phyloP scores from a whole-genome alignment of 2,888 invertebrate genomes.

The Timema podura region DNA sequence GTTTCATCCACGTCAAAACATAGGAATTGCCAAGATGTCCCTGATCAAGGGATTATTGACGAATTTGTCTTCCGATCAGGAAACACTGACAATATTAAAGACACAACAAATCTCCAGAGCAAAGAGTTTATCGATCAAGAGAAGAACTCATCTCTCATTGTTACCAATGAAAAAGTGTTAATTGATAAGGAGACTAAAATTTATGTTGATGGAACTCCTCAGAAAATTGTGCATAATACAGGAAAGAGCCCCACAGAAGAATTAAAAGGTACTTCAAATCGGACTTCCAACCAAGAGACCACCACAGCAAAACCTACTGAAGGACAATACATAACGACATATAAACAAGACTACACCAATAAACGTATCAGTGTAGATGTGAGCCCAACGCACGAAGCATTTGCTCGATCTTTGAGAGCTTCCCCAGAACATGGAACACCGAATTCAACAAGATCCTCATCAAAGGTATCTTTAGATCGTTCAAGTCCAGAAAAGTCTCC shows the following conservation, averaged over 20 bases:
- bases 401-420: conserved; percentile 67
- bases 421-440: conserved; percentile 47
- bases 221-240: not conserved
- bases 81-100: conserved; percentile 9
- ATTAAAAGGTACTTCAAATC: conserved; percentile 4
- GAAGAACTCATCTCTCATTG: not conserved
- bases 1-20: conserved; percentile 29
- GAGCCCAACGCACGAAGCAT: conserved; percentile 71
- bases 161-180: not conserved
- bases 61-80: conserved; percentile 37
- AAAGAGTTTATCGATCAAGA: conserved; percentile 18
- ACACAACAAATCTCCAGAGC: conserved; percentile 1
- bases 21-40: conserved; percentile 29
- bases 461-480: conserved; percentile 40
- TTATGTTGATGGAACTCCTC: not conserved
- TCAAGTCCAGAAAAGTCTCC: conserved; percentile 25
- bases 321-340: conserved; percentile 57
- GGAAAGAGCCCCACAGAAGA: not conserved
- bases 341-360: conserved; percentile 53
- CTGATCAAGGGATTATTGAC: conserved; percentile 54
- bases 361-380: conserved; percentile 58
- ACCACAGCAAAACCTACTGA: conserved; percentile 12
- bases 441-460: conserved; percentile 36
- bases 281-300: not conserved
- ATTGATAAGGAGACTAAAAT: not conserved